Conservation (phyloP, 2,797 vertebrate genomes). For the Mionectes olivaceus region DNA sequence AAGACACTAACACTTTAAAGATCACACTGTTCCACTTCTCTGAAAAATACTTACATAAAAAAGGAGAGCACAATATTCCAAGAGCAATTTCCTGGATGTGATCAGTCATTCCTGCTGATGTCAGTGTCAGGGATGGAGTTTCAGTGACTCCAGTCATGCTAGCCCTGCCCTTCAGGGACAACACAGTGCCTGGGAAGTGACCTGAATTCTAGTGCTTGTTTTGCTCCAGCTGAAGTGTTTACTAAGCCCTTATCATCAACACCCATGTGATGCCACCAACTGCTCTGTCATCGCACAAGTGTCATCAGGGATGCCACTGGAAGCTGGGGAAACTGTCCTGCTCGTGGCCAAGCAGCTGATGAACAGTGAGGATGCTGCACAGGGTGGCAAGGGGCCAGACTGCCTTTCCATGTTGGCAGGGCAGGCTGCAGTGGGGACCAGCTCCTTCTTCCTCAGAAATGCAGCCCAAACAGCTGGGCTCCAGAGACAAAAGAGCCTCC, state of each 20-base stretch:
- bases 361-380: accelerated
- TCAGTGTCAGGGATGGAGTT: neutral
- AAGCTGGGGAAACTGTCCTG: neutral
- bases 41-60: neutral
- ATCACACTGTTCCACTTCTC: neutral
- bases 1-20: neutral
- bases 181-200: neutral
- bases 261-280: neutral
- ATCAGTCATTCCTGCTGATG: neutral
- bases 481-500: neutral
- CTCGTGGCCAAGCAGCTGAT: neutral
- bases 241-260: neutral
- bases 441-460: neutral
- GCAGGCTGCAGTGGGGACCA: neutral
- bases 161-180: constrained; percentile 7
- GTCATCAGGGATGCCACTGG: accelerated
- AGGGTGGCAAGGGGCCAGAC: neutral
- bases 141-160: neutral
- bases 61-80: neutral
- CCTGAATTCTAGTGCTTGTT: constrained; percentile 20
- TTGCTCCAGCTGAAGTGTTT: constrained; percentile 9
- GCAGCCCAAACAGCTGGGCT: neutral
- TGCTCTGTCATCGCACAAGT: neutral
- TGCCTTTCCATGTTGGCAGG: neutral
- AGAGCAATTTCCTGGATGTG: neutral